Base-by-base conservation (phyloP, 37 sponge, comb jelly and placozoan genomes). In the Trichoplax adhaerens region DNA sequence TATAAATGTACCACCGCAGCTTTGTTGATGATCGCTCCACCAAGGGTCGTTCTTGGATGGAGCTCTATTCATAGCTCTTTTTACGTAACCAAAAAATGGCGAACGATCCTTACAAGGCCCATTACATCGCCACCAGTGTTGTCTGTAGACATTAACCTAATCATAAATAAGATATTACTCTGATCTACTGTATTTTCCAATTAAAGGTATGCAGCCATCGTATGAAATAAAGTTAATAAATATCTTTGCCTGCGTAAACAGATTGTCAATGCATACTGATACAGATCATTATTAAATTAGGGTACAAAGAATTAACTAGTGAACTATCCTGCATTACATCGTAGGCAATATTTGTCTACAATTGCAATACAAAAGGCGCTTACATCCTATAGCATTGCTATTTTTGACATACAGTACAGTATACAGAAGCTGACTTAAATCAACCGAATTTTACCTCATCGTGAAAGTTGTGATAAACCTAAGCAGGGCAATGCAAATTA, bases 81-180 rank as follows among this genome's bases (percentile, higher is more conserved):
- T 86, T 51, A 97, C 93, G 46, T 74, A 71, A 0, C 99, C 99
- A 71, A 71, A 86, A 65, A 75, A 92, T 0, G 99, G 99, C 8
- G 84, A 83, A 55, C 89, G 72, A 65, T 76, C 29, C 48, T 78
- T 76, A 82, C 99, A 97, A 0, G 87, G 85, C 6, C 99, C 99
- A 65, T 76, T 73, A 67, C 99, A 97, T 64, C 79, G 81, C 99
- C 99, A 97, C 99, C 95, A 93, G 72, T 97, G 99, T 71, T 90
- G 87, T 54, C 85, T 52, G 59, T 79, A 87, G 66, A 68, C 68
- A 3, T 59, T 72, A 53, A 91, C 88, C 87, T 86, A 62, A 1
- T 64, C 64, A 72, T 12, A 49, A 10, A 48, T n/a, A 48, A 3
- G n/a, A 29, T 29, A 29, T 29, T 29, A 29, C 29, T 29, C 29